Percentiles rank a stretch among this genome's conserved stretches.
Evolutionary conservation across 2,797 vertebrate genomes (phyloP).

Genomic region (Eutrigla gurnardus): DNA sequence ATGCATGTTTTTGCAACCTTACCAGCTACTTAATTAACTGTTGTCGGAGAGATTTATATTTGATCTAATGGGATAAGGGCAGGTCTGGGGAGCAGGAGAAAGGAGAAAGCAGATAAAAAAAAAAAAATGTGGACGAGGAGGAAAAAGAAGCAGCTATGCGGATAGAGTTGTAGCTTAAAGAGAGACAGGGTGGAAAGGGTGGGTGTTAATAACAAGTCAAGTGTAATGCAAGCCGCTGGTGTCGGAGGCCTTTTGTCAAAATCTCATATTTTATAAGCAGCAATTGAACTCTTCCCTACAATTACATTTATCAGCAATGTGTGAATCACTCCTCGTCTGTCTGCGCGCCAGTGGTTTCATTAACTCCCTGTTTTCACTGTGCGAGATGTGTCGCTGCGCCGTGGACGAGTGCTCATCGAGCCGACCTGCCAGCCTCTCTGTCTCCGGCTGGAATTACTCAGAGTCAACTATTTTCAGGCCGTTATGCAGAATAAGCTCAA

Average conservation of each 20-base stretch:
- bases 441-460: slow-evolving; percentile 65
- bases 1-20: slow-evolving; percentile 24
- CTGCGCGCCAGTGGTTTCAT: slow-evolving; percentile 61
- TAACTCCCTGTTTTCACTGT: slow-evolving; percentile 66
- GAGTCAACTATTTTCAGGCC: slow-evolving; percentile 63
- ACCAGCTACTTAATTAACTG: slow-evolving; percentile 4
- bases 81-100: neutral
- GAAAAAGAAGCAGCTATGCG: neutral
- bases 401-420: slow-evolving; percentile 70
- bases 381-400: slow-evolving; percentile 56
- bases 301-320: slow-evolving; percentile 69
- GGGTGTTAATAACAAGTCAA: slow-evolving; percentile 68
- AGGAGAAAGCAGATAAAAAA: slow-evolving; percentile 4
- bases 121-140: neutral
- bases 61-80: slow-evolving; percentile 17
- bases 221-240: slow-evolving; percentile 44
- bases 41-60: slow-evolving; percentile 26
- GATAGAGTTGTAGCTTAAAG: slow-evolving; percentile 22
- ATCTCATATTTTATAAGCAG: slow-evolving; percentile 64
- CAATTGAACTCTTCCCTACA: slow-evolving; percentile 66
- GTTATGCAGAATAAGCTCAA: slow-evolving; percentile 75
- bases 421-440: slow-evolving; percentile 52
- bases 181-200: slow-evolving; percentile 34
- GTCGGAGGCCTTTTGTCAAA: slow-evolving; percentile 62
- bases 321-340: slow-evolving; percentile 56